A percentile compares a stretch with the other conserved stretches of the same genome.
Conservation (phyloP, 2,797 vertebrate genomes). For the Xenentodon cancila region DNA sequence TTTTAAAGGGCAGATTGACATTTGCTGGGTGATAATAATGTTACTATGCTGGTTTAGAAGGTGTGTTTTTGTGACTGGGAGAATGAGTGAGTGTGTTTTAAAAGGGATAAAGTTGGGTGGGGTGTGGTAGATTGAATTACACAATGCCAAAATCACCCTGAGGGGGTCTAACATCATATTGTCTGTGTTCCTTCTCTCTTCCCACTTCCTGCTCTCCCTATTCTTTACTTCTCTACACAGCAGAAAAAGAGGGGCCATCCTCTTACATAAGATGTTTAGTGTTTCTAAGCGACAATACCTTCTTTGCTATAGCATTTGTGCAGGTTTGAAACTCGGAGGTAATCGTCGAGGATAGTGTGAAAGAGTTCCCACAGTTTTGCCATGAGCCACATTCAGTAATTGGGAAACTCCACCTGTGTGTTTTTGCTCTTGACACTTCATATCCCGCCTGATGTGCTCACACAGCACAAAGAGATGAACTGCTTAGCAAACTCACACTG, state of each 20-base stretch:
- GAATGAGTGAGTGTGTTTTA: slow-evolving; percentile 54
- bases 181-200: slow-evolving; percentile 53
- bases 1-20: background rate
- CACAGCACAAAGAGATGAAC: slow-evolving; percentile 2
- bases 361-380: slow-evolving; percentile 66
- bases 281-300: slow-evolving; percentile 61
- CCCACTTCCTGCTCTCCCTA: slow-evolving; percentile 47
- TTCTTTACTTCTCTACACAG: slow-evolving; percentile 54
- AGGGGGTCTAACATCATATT: slow-evolving; percentile 68
- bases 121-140: slow-evolving; percentile 73
- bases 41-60: slow-evolving; percentile 39
- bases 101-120: slow-evolving; percentile 74
- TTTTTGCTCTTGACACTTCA: slow-evolving; percentile 30
- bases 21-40: slow-evolving; percentile 30
- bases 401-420: slow-evolving; percentile 47
- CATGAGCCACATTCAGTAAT: slow-evolving; percentile 57
- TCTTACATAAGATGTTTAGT: slow-evolving; percentile 63
- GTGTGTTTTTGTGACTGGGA: slow-evolving; percentile 28
- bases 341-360: slow-evolving; percentile 51
- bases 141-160: slow-evolving; percentile 71
- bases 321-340: slow-evolving; percentile 37
- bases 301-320: slow-evolving; percentile 41
- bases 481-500: slow-evolving; percentile 4
- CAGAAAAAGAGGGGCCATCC: slow-evolving; percentile 35
- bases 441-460: slow-evolving; percentile 24